Conservation (phyloP, 2,113 vertebrate genomes). For the Motacilla alba region DNA sequence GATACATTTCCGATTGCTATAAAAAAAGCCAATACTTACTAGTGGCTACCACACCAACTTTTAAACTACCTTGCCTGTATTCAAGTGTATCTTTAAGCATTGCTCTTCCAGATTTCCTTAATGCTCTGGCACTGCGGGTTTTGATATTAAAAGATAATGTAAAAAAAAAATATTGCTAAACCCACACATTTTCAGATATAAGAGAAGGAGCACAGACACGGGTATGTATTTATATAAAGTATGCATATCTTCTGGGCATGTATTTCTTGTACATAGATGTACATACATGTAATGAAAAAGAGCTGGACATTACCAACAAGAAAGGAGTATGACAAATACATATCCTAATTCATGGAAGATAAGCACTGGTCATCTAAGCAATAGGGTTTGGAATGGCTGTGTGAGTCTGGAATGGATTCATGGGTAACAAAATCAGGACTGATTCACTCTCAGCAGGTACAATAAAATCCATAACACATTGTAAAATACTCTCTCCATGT, state of each 20-base stretch:
- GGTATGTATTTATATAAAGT: background rate
- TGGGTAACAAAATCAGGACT: background rate
- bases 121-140: background rate
- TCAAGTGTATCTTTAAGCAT: background rate
- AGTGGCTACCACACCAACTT: background rate
- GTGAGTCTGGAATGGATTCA: background rate
- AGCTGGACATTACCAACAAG: background rate
- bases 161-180: background rate
- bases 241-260: background rate
- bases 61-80: background rate
- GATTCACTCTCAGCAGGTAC: background rate
- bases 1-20: background rate
- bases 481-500: background rate
- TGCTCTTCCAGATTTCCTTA: background rate
- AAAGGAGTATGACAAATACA: background rate
- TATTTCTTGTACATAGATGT: background rate
- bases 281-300: accelerated
- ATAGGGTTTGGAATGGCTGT: background rate
- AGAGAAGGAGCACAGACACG: background rate
- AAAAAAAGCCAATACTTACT: background rate
- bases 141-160: background rate
- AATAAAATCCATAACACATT: background rate
- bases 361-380: background rate
- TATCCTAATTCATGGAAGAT: background rate
- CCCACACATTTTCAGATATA: background rate